These are phyloP conservation scores for Rhombomys opimus DNA, from an alignment of 2,113 vertebrate species.

Conservation along the genomic window DNA sequence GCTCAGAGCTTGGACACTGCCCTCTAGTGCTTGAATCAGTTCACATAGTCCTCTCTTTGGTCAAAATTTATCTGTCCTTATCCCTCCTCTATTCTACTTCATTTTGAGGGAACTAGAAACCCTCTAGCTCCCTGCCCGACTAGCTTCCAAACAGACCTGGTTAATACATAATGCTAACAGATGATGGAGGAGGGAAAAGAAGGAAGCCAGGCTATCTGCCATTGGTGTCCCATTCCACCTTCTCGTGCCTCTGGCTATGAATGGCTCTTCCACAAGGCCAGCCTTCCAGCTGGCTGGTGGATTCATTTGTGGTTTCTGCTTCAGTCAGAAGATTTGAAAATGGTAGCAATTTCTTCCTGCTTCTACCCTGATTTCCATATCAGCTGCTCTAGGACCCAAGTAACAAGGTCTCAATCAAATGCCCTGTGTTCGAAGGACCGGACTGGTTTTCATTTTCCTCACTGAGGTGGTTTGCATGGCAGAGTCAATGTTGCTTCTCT, in stretches of 20 bases:
- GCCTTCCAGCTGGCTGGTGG: neutral
- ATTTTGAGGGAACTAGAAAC: neutral
- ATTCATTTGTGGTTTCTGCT: neutral
- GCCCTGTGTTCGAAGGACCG: neutral
- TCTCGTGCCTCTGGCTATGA: neutral
- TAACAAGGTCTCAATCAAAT: neutral
- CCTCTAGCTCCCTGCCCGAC: neutral
- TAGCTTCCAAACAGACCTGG: neutral
- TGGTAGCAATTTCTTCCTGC: neutral
- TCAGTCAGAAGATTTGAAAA: neutral
- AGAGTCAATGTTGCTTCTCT: neutral
- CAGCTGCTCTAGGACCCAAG: neutral
- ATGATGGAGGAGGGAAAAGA: neutral
- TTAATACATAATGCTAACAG: neutral
- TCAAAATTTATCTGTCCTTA: neutral
- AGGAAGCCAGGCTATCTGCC: neutral
- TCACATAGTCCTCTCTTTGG: neutral
- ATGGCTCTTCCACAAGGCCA: neutral
- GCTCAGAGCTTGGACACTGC: neutral
- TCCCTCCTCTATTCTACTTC: neutral
- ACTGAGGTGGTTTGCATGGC: neutral
- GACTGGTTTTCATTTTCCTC: neutral
- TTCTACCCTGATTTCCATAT: neutral
- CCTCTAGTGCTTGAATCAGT: neutral
- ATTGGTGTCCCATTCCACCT: accelerated